phyloP scores from a whole-genome alignment of 2,113 vertebrate genomes.

The Mirza zaza region DNA sequence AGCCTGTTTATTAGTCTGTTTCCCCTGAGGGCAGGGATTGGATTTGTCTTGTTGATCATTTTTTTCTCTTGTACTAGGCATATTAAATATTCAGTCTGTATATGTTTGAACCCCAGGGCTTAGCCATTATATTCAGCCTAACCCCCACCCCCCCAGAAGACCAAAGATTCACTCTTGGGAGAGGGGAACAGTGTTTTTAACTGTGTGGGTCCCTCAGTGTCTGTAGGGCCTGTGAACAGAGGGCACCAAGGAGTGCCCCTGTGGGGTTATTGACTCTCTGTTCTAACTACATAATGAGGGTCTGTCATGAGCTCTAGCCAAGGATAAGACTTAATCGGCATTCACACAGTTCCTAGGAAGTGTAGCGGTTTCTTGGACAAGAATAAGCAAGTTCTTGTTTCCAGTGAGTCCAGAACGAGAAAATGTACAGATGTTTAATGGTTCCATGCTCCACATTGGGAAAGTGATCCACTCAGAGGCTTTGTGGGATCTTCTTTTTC shows the following conservation, averaged over 20 bases:
- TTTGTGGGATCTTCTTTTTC: no score
- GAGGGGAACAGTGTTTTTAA: neutral
- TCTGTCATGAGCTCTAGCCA: neutral
- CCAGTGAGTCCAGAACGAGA: neutral
- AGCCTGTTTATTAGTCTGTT: neutral
- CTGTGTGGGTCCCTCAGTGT: neutral
- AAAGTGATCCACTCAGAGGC: neutral
- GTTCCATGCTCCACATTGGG: neutral
- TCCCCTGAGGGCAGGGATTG: neutral
- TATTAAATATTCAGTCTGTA: neutral
- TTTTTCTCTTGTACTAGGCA: neutral
- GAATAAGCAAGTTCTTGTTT: conserved; percentile 20
- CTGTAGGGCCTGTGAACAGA: neutral
- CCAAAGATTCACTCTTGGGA: neutral
- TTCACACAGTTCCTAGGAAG: neutral
- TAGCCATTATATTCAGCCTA: neutral
- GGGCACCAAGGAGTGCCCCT: neutral
- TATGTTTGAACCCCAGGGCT: neutral
- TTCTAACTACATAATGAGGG: neutral
- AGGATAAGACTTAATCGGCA: neutral
- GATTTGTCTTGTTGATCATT: neutral
- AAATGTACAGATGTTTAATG: neutral
- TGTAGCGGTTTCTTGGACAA: neutral
- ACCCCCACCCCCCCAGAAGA: neutral
- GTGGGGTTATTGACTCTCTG: neutral